These are phyloP conservation scores for Antheraea pernyi DNA, from an alignment of 1,140 invertebrate species.

Conservation along the genomic window DNA sequence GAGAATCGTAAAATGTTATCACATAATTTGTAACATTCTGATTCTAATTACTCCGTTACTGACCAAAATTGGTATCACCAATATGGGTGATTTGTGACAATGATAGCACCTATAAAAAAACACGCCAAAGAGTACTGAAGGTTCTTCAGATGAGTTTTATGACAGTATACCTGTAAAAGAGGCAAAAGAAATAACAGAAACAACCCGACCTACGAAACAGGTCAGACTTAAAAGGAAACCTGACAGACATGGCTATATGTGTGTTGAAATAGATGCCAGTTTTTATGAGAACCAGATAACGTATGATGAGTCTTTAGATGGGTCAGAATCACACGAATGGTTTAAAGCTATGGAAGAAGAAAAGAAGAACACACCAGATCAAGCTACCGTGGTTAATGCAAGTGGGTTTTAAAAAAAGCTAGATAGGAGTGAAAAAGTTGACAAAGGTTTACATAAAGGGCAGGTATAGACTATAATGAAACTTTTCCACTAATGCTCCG, in stretches of 20 bases:
- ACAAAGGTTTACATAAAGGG: constrained; percentile 16
- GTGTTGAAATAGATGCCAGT: neutral
- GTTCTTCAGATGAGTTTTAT: neutral
- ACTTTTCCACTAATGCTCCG: constrained; percentile 18
- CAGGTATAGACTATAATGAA: constrained; percentile 15
- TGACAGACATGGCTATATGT: neutral
- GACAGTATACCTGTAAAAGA: neutral
- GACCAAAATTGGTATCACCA: too few relatives aligned
- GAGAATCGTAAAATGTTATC: too few relatives aligned
- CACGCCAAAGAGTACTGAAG: neutral
- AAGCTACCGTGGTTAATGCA: constrained; percentile 11
- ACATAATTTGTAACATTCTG: too few relatives aligned
- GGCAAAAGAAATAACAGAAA: neutral
- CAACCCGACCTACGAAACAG: neutral
- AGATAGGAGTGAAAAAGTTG: constrained; percentile 14
- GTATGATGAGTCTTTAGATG: neutral
- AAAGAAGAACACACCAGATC: constrained; percentile 15
- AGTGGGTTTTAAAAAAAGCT: constrained; percentile 22
- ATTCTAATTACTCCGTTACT: too few relatives aligned
- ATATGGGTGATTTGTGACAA: too few relatives aligned
- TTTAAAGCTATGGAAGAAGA: neutral
- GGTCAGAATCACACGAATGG: neutral
- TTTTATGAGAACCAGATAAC: neutral
- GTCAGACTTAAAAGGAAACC: neutral
- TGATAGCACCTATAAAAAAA: too few relatives aligned